Evolutionary conservation across 2,888 invertebrate genomes (phyloP), one percentile per base, ranked within the genome.

Genomic region (Gymnosoma rotundatum): DNA sequence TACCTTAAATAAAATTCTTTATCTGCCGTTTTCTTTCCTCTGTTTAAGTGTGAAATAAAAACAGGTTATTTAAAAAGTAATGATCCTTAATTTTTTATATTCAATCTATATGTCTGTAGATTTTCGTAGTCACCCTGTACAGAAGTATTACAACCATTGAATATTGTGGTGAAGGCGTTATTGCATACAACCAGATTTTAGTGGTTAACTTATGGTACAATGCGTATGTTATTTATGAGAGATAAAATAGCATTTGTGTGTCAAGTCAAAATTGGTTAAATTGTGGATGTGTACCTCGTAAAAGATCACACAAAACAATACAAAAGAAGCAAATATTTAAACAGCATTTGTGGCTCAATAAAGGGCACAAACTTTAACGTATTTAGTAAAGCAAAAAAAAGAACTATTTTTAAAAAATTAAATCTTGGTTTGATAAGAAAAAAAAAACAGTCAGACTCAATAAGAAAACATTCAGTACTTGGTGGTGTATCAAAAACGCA

Each of bases 141-240:
- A 54, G 48, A 42, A 52, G 48, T 67, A 25, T 78, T 74, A 70
- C 80, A 78, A 69, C 8, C 58, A 66, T 84, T 78, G 78, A 70
- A 81, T 69, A 74, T 73, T 84, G 86, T 66, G 83, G 78, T 76
- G 72, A 76, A 86, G 87, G 86, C 86, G 86, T 86, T 86, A 82
- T 87, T 86, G 87, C 86, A 83, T 85, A 81, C 83, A 86, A 82
- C 83, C 85, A 83, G 80, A 86, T 86, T 87, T 86, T 80, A 78
- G 78, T 85, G 86, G 83, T 86, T 82, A 83, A 82, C 83, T 83
- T 86, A 85, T 85, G 87, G 83, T 81, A 63, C 80, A 52, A 72
- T 80, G 76, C 74, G 69, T 83, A 38, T 78, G 80, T 84, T 78
- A 84, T 84, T 84, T 84, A 84, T 84, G 84, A 81, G 73, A 60